These are phyloP conservation scores for Ophthalmolycus amberensis DNA, from an alignment of 2,113 vertebrate species.

Conservation along the genomic window DNA sequence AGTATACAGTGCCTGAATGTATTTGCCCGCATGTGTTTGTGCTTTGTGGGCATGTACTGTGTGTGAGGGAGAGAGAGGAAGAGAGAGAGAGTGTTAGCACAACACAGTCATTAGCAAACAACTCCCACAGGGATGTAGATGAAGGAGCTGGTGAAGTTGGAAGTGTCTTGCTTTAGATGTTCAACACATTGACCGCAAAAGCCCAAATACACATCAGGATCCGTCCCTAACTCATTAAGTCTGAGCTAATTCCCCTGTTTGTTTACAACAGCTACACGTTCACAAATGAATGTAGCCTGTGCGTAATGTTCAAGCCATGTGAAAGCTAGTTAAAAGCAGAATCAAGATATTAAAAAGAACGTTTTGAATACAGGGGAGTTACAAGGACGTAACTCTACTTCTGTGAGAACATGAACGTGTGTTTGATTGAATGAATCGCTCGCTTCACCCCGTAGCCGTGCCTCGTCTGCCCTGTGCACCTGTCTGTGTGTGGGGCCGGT, in stretches of 20 bases:
- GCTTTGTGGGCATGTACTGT: neutral
- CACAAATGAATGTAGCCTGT: constrained; percentile 16
- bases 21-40: constrained; percentile 22
- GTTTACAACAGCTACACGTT: constrained; percentile 24
- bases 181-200: constrained; percentile 26
- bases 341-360: too few species aligned
- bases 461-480: too few species aligned
- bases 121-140: constrained; percentile 37
- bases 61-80: neutral
- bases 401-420: neutral
- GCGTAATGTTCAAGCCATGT: constrained; percentile 8
- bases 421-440: too few species aligned
- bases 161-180: constrained; percentile 40
- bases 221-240: constrained; percentile 26
- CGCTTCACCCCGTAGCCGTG: too few species aligned
- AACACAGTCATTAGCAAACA: constrained; percentile 46
- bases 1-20: neutral
- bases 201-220: constrained; percentile 23
- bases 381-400: neutral
- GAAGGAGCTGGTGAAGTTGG: constrained; percentile 40
- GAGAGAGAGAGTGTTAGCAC: constrained; percentile 5
- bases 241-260: constrained; percentile 6
- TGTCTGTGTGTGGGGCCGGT: too few species aligned
- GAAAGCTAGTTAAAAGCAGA: neutral
- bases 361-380: neutral